Evolutionary conservation across 2,113 vertebrate genomes (phyloP), one percentile per base, ranked within the genome.

Genomic region (Amphilophus citrinellus): DNA sequence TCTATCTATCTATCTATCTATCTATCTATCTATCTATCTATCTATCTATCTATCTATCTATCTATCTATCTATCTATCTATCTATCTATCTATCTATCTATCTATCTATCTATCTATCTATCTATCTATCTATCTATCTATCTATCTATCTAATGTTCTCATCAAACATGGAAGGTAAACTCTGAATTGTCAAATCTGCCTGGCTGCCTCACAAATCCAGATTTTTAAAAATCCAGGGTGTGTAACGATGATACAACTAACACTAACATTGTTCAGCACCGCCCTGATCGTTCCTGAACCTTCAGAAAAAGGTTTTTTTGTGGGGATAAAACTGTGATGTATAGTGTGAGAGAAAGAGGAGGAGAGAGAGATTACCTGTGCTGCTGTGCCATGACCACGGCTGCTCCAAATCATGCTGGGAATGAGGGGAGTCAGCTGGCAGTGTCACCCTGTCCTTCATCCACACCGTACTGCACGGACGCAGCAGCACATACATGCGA

Each of bases 391-490:
- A 32, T 73, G 66, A 56, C 47, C 68, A 56, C 68, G 53, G 68
- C 47, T 20, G 68, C 47, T 73, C 68, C 47, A 73, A n/a, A 32
- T 73, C 68, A 56, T 35, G 47, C 68, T 56, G 68, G 47, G 68
- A 73, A 56, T 32, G 27, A 73, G 27, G 27, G 20, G 68, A 56
- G 68, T 73, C 18, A 35, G 6, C 47, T 56, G 68, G 47, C 68
- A 56, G 68, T 56, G 68, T 73, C 68, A 56, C 47, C 27, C 10
- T n/a, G 68, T 56, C 68, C 68, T 73, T 73, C 27, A 56, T n/a
- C 27, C 5, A 50, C 66, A 14, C 66, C 50, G 66, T 1, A 7
- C 44, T 53, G 66, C 47, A n/a, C 10, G 10, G 44, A n/a, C 17
- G 56, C 68, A 53, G 44, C 18, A 24, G 44, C 15, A 50, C 24